phyloP scores from a whole-genome alignment of 2,113 vertebrate species.

The Phocoena phocoena region DNA sequence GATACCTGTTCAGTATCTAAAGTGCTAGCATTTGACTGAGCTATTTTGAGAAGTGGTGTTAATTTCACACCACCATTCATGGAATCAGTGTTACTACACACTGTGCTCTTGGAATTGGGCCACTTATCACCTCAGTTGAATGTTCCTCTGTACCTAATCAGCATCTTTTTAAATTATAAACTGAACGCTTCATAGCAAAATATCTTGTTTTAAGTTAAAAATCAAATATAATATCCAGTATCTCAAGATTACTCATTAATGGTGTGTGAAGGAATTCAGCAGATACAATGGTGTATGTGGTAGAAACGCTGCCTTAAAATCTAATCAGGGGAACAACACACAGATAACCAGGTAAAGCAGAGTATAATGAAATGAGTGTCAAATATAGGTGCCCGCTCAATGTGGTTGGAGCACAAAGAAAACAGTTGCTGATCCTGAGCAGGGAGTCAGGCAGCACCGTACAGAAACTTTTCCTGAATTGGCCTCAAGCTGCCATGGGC shows the following conservation, averaged over 20 bases:
- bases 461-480: neutral
- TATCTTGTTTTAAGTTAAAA: slow-evolving; percentile 7
- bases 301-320: neutral
- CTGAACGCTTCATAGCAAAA: neutral
- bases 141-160: neutral
- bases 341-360: neutral
- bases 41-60: neutral
- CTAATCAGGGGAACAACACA: neutral
- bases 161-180: slow-evolving; percentile 3
- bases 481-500: neutral
- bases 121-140: neutral
- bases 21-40: neutral
- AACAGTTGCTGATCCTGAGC: neutral
- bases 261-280: neutral
- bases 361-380: neutral
- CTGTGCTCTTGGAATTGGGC: neutral
- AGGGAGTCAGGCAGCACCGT: neutral
- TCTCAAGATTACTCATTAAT: neutral
- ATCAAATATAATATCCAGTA: neutral
- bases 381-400: neutral
- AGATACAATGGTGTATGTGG: neutral
- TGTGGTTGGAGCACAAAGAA: neutral
- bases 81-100: neutral
- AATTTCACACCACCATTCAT: neutral
- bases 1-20: neutral